Conservation (phyloP, 2,888 invertebrate genomes). For the Machimus rusticus region DNA sequence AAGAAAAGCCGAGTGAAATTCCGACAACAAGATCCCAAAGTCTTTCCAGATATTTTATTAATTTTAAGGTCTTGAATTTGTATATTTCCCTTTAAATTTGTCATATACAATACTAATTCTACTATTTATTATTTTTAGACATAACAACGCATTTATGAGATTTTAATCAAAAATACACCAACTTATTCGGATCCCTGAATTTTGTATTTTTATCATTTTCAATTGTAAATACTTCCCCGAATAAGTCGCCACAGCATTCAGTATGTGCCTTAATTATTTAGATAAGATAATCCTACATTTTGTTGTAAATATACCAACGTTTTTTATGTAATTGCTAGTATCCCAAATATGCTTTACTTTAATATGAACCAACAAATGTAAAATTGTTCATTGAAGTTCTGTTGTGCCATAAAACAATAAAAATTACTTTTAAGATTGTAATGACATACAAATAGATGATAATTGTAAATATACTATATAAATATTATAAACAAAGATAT, state of each 20-base stretch:
- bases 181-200: neutral
- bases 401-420: constrained; percentile 16
- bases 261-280: constrained; percentile 19
- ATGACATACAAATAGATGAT: neutral
- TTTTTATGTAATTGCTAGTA: neutral
- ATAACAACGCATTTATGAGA: neutral
- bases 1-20: neutral
- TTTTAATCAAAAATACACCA: neutral
- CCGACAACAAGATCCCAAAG: constrained; percentile 31
- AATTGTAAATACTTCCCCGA: neutral
- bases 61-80: neutral
- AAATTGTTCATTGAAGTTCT: neutral
- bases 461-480: neutral
- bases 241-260: neutral
- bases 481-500: neutral
- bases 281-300: neutral
- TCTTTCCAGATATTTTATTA: constrained; percentile 24
- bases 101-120: neutral
- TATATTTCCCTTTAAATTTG: neutral
- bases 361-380: neutral
- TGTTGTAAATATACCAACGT: neutral
- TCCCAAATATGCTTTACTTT: neutral
- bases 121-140: constrained; percentile 1
- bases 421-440: neutral
- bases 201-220: neutral